Evolutionary conservation across 1,140 invertebrate genomes (phyloP).

Genomic region (Chymomyza costata): DNA sequence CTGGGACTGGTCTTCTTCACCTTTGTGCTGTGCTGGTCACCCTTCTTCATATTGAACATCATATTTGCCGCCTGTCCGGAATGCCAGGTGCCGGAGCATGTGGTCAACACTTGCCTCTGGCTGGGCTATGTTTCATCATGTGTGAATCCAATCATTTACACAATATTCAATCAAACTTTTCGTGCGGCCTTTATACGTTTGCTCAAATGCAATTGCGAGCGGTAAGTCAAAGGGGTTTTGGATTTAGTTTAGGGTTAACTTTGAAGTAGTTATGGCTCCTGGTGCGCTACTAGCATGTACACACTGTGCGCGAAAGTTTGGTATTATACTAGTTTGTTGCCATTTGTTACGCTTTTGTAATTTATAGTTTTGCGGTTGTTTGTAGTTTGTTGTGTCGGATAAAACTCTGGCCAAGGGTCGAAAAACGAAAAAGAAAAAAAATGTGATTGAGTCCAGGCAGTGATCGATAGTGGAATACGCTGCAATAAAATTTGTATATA

Average conservation of each 20-base stretch:
- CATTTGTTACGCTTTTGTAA: conserved; percentile 21
- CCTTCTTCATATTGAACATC: conserved; percentile 92
- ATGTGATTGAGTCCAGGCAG: too few species aligned
- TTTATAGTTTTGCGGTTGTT: conserved; percentile 29
- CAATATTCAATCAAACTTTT: conserved; percentile 92
- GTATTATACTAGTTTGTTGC: not conserved
- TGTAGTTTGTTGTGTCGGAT: too few species aligned
- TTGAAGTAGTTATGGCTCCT: too few species aligned
- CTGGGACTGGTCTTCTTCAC: conserved; percentile 92
- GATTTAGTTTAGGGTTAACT: too few species aligned
- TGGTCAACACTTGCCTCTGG: conserved; percentile 87
- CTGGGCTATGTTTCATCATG: conserved; percentile 92
- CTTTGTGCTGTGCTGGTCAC: conserved; percentile 93
- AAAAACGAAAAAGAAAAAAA: too few species aligned
- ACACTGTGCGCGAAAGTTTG: too few species aligned
- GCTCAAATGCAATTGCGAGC: conserved; percentile 84
- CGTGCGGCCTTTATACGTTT: conserved; percentile 88
- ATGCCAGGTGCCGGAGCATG: conserved; percentile 81
- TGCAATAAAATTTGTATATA: too few species aligned
- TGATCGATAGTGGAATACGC: too few species aligned
- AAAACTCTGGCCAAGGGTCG: too few species aligned
- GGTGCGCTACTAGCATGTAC: too few species aligned
- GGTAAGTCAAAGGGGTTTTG: conserved; percentile 76
- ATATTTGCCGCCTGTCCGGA: conserved; percentile 85
- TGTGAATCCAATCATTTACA: conserved; percentile 91